Evolutionary conservation across 2,888 invertebrate species (phyloP), one percentile per base, ranked within the genome.

Genomic region (Cantharis lateralis): DNA sequence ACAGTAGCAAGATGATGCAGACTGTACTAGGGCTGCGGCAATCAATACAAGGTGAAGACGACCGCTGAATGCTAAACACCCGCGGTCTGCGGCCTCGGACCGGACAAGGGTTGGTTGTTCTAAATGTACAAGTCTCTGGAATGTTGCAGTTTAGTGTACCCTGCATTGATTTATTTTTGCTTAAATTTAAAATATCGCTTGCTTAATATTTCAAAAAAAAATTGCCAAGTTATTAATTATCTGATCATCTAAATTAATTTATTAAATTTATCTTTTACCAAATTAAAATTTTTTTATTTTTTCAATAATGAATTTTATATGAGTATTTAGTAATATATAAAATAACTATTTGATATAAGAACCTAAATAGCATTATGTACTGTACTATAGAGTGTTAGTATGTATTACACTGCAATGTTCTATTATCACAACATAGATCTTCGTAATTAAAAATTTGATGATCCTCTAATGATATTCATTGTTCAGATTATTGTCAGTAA

Each of bases 11-110:
- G 78, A 78, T 81, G 81, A 79, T 81, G 80, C 81, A 80, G 81
- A 81, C 81, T 81, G 81, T 81, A 81, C 83, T 76, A 76, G 85
- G 84, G 87, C 86, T 89, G 89, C 88, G 88, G 90, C 91, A 91
- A 92, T 92, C 92, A 92, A 92, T 92, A 92, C 91, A 89, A 90
- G 90, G 89, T 90, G 87, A 89, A 89, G 87, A 90, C 90, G 89
- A 88, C 88, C 83, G 83, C 89, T 89, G 91, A 90, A 91, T 92
- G 90, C 91, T 90, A 91, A 91, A 85, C 87, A 88, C 86, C 83
- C 83, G 83, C 85, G 83, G 84, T 82, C 85, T 82, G 83, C 87
- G 87, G 88, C 85, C 84, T 81, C 85, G 81, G 80, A 80, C 80
- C 79, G 80, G 81, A 80, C 79, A 80, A 77, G 81, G 80, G 80